Evolutionary conservation across 2,113 vertebrate genomes (phyloP).

Genomic region (Melierax canorus): DNA sequence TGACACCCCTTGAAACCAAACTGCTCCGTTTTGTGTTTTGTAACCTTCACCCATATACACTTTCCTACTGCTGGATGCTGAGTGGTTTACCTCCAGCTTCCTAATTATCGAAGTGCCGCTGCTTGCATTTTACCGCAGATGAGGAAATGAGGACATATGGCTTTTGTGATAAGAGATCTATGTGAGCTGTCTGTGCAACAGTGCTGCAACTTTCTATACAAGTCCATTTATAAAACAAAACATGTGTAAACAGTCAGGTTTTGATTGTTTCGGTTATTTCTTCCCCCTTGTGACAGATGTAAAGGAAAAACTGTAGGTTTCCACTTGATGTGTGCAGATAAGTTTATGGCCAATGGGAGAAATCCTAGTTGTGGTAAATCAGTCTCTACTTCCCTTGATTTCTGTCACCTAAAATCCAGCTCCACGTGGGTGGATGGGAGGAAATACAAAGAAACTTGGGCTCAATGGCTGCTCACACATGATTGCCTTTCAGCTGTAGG

Average conservation of each 20-base stretch:
- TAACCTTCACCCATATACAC: constrained; percentile 37
- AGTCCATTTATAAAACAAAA: constrained; percentile 57
- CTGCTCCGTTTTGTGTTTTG: background rate
- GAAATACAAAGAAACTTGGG: background rate
- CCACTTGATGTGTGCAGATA: constrained; percentile 17
- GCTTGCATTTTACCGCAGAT: background rate
- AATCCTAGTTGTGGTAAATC: background rate
- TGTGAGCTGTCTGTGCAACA: constrained; percentile 8
- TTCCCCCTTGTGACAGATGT: constrained; percentile 46
- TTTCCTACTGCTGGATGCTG: constrained; percentile 2
- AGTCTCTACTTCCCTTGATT: background rate
- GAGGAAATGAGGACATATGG: constrained; percentile 68
- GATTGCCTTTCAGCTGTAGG: background rate
- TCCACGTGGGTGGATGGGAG: background rate
- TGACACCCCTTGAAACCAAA: background rate
- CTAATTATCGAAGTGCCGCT: background rate
- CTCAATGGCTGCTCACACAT: rapidly evolving
- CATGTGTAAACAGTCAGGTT: constrained; percentile 53
- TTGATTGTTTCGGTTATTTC: constrained; percentile 42
- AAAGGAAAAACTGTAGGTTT: constrained; percentile 56
- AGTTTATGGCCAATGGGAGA: background rate
- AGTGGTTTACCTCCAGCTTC: constrained; percentile 48
- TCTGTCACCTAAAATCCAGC: constrained; percentile 14
- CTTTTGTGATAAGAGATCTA: constrained; percentile 59
- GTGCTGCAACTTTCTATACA: constrained; percentile 36